Evolutionary conservation across 2,888 invertebrate genomes (phyloP), one percentile per base, ranked within the genome.

Genomic region (Strigamia crassipes): DNA sequence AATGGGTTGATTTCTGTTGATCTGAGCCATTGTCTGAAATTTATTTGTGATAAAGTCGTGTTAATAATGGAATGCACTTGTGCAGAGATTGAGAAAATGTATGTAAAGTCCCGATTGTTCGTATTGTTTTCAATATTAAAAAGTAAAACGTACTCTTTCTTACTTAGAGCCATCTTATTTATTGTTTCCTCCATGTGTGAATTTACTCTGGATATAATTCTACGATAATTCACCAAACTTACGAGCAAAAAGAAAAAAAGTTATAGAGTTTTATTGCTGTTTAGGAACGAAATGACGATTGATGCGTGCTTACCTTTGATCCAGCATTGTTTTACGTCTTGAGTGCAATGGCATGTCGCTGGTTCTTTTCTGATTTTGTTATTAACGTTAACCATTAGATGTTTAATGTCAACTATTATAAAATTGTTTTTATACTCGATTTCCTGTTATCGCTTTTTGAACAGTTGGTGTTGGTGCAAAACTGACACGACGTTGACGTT

Each of bases 111-210:
- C 51, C 41, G 13, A 21, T 66, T 27, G 27, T 73, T 73, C 31
- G 10, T 73, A 31, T 73, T 73, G 27, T 73, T 15, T 27, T 38
- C 41, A 78, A 38, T 42, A 41, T 78, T 27, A 77, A 82, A 83
- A 80, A 77, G 31, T 83, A 81, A 78, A 78, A 88, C 91, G 90
- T 88, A 93, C 92, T 92, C 91, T 88, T 91, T 91, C 87, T 94
- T 94, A 83, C 94, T 93, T 83, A 94, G 91, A n/a, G 94, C 93
- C 93, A 96, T 94, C 84, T 92, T 92, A 84, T 94, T 92, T 84
- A 96, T 93, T 84, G 94, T 93, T 46, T 92, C 91, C 81, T 92
- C 91, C 93, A 96, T 94, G 86, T 93, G 93, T 10, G 92, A 91
- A 86, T 94, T 88, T 9, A 93, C 93, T 66, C 85, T 83, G 10